These are phyloP conservation scores for Myrmecobius fasciatus DNA, from an alignment of 2,113 vertebrate species.

Conservation along the genomic window DNA sequence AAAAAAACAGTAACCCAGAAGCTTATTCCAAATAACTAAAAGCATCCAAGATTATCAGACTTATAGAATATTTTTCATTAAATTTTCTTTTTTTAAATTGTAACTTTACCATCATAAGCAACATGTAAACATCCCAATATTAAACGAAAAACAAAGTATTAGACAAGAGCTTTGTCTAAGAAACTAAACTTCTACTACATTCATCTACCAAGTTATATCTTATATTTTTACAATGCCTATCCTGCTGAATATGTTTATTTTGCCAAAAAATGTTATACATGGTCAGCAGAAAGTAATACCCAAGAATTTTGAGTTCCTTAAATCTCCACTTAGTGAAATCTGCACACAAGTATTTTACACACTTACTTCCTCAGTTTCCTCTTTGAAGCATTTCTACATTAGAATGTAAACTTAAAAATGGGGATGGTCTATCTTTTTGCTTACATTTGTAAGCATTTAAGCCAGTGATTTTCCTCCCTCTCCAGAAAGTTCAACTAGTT, in stretches of 20 bases:
- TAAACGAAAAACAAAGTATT: not conserved
- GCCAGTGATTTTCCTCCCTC: not conserved
- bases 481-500: not conserved
- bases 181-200: not conserved
- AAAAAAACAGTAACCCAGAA: not conserved
- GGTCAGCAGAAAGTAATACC: not conserved
- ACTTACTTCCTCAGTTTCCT: not conserved
- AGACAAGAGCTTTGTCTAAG: not conserved
- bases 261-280: not conserved
- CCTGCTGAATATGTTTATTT: not conserved
- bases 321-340: not conserved
- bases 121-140: not conserved
- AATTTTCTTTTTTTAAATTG: not conserved
- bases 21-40: not conserved
- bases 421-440: not conserved
- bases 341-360: no score
- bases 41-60: not conserved
- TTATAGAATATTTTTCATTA: rapidly evolving
- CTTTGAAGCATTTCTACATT: not conserved
- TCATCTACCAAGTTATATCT: not conserved
- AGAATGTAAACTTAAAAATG: not conserved
- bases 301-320: not conserved
- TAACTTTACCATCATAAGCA: not conserved
- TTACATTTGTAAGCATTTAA: not conserved
- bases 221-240: not conserved